Conservation (phyloP, 2,888 invertebrate species). For the Halictus quadricinctus region DNA sequence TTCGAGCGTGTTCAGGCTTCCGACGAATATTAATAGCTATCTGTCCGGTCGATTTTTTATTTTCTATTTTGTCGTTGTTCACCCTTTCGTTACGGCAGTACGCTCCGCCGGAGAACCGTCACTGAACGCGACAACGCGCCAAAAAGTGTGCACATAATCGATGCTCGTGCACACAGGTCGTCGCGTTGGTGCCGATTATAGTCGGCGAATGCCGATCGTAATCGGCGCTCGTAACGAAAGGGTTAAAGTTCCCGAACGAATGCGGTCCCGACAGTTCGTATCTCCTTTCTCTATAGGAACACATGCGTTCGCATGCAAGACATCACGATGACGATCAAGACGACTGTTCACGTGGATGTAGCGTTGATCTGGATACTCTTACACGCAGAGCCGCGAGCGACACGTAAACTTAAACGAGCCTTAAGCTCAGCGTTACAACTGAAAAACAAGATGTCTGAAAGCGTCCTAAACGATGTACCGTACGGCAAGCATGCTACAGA, state of each 20-base stretch:
- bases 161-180: too few relatives aligned
- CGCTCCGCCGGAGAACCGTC: too few relatives aligned
- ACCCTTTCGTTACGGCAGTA: too few relatives aligned
- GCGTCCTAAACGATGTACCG: conserved; percentile 55
- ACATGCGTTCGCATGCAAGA: conserved; percentile 61
- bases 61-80: neutral
- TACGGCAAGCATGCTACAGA: conserved; percentile 66
- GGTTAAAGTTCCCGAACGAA: neutral
- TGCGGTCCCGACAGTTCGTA: conserved; percentile 57
- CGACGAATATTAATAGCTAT: neutral
- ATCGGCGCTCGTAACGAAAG: too few relatives aligned
- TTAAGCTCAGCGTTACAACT: conserved; percentile 25
- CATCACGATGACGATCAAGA: conserved; percentile 24
- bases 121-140: too few relatives aligned
- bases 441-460: conserved; percentile 48
- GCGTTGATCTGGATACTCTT: conserved; percentile 24
- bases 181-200: too few relatives aligned
- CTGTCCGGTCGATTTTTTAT: neutral
- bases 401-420: conserved; percentile 22
- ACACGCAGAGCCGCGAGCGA: conserved; percentile 27
- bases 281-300: conserved; percentile 56
- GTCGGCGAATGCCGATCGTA: too few relatives aligned
- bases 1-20: neutral
- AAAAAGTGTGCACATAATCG: too few relatives aligned
- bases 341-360: conserved; percentile 24